Conservation (phyloP, 2,888 invertebrate species). For the Drosophila robusta region DNA sequence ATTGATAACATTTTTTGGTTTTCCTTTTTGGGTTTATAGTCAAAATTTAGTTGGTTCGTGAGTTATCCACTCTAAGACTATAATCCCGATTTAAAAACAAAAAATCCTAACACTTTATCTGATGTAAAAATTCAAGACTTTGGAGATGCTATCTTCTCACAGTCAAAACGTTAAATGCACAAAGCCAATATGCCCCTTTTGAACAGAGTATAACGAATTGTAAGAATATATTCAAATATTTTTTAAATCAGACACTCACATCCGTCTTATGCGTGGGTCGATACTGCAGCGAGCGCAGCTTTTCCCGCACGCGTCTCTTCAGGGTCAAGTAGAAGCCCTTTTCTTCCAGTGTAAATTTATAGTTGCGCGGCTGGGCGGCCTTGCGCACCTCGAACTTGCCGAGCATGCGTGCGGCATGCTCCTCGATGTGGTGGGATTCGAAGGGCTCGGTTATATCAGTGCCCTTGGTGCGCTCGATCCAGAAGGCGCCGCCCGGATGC, state of each 20-base stretch:
- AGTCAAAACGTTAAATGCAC: too few relatives aligned
- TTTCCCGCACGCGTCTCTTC: constrained; percentile 87
- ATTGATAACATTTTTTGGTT: too few relatives aligned
- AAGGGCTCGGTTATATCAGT: constrained; percentile 93
- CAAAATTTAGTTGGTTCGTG: too few relatives aligned
- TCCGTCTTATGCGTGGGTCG: constrained; percentile 71
- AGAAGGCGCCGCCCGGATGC: constrained; percentile 94
- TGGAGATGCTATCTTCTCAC: too few relatives aligned
- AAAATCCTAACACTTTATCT: too few relatives aligned
- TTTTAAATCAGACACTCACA: constrained; percentile 47
- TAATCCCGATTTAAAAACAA: too few relatives aligned
- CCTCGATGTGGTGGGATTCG: constrained; percentile 89
- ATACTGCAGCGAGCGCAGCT: constrained; percentile 86
- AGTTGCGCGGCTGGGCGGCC: constrained; percentile 87
- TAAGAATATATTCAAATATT: too few relatives aligned
- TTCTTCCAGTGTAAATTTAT: constrained; percentile 90
- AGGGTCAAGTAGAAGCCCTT: constrained; percentile 91
- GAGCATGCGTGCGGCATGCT: constrained; percentile 87
- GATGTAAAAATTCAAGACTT: too few relatives aligned
- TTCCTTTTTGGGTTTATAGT: too few relatives aligned
- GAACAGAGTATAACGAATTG: too few relatives aligned
- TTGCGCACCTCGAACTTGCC: constrained; percentile 88
- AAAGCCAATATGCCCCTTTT: too few relatives aligned
- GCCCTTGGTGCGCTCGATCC: constrained; percentile 90
- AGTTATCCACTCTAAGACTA: too few relatives aligned